A percentile compares a stretch with the other conserved stretches of the same genome.
Evolutionary conservation across 2,113 vertebrate genomes (phyloP).

Genomic region (Nycticryphes semicollaris): DNA sequence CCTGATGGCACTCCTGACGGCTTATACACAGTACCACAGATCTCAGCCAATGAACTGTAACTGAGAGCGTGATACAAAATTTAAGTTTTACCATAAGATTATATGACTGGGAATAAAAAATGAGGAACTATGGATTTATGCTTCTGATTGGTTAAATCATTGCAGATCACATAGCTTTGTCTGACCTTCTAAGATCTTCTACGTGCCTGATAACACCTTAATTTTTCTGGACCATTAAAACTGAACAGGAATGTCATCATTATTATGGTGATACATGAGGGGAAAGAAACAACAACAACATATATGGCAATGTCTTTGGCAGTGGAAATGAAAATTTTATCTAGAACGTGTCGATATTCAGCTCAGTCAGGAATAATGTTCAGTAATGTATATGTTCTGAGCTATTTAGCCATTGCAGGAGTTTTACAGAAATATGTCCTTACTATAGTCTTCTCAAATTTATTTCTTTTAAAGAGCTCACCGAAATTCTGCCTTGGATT

Average conservation of each 20-base stretch:
- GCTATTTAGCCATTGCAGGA: background rate
- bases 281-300: fast-evolving
- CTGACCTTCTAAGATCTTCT: background rate
- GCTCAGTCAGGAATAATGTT: background rate
- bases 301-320: background rate
- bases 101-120: background rate
- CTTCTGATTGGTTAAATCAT: background rate
- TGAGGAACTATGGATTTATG: background rate
- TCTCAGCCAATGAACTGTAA: background rate
- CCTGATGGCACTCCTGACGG: background rate
- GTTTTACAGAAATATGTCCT: background rate
- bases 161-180: background rate
- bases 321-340: background rate
- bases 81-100: background rate
- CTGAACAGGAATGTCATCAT: background rate
- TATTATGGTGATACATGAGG: background rate
- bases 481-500: background rate
- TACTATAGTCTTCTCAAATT: background rate
- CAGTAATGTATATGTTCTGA: background rate
- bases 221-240: background rate
- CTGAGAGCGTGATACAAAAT: background rate
- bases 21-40: background rate
- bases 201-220: background rate
- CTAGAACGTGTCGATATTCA: background rate
- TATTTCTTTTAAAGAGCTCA: background rate